Conservation (phyloP, 2,113 vertebrate genomes). For the Cololabis saira region DNA sequence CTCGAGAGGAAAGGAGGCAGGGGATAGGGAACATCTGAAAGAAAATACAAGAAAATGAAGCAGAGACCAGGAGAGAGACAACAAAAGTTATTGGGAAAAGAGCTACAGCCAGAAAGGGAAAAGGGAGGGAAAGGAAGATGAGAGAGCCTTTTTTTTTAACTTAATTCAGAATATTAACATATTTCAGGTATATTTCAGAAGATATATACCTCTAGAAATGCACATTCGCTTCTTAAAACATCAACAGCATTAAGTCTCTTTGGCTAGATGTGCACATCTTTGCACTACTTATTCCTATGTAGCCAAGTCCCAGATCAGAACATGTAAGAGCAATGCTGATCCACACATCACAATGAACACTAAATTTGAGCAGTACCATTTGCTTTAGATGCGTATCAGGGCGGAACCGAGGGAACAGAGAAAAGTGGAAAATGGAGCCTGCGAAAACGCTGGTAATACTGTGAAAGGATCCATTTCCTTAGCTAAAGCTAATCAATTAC, state of each 20-base stretch:
- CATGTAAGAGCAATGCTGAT: not conserved
- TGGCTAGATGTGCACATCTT: too few relatives aligned
- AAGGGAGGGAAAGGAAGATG: not conserved
- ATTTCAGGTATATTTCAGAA: too few relatives aligned
- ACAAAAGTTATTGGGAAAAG: too few relatives aligned
- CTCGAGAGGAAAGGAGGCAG: slow-evolving; percentile 20
- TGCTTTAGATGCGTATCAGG: too few relatives aligned
- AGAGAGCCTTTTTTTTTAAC: not conserved
- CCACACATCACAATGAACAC: too few relatives aligned
- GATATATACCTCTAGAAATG: too few relatives aligned
- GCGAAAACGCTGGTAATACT: not conserved
- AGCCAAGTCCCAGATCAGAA: not conserved
- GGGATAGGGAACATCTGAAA: not conserved
- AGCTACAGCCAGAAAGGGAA: not conserved
- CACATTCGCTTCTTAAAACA: too few relatives aligned
- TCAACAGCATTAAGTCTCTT: too few relatives aligned
- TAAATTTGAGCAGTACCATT: too few relatives aligned
- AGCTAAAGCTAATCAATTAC: not conserved
- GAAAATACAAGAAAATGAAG: not conserved
- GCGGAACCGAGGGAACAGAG: not conserved
- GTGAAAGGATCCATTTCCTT: not conserved
- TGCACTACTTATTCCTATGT: not conserved
- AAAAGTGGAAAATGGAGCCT: not conserved
- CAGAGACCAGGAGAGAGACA: not conserved
- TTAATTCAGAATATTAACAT: not conserved